Percentiles rank a stretch among this genome's conserved stretches.
phyloP scores from a whole-genome alignment of 1,140 invertebrate species.

The Heliconius melpomene region DNA sequence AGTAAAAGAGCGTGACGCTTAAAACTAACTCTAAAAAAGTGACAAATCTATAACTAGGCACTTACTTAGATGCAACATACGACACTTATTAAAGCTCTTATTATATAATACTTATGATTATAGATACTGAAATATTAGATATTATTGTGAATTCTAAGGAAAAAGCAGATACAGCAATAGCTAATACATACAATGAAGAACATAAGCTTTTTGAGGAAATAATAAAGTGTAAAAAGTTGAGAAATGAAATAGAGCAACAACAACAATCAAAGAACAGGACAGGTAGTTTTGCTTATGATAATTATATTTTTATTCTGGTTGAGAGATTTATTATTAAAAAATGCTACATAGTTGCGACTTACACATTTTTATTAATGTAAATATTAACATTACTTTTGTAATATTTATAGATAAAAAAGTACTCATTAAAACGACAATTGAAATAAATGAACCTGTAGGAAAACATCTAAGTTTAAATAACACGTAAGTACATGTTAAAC shows the following conservation, averaged over 20 bases:
- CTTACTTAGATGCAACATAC: too few species aligned
- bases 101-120: constrained; percentile 2
- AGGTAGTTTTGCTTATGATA: not conserved
- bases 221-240: constrained; percentile 46
- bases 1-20: too few species aligned
- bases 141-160: constrained; percentile 21
- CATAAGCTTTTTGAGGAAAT: constrained; percentile 49
- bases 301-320: not conserved
- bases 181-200: constrained; percentile 36
- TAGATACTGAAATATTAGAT: constrained; percentile 24
- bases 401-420: constrained; percentile 52
- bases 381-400: too few species aligned
- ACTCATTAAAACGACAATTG: constrained; percentile 56
- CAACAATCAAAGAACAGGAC: constrained; percentile 11
- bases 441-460: constrained; percentile 48
- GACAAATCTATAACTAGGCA: too few species aligned
- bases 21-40: too few species aligned
- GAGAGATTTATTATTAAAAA: too few species aligned
- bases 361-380: too few species aligned
- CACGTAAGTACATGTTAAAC: constrained; percentile 44
- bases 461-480: constrained; percentile 35
- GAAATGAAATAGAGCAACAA: constrained; percentile 33
- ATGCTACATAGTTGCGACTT: too few species aligned
- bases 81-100: not conserved
- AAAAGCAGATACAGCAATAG: constrained; percentile 19